A percentile compares a stretch with the other conserved stretches of the same genome.
phyloP scores from a whole-genome alignment of 2,888 invertebrate genomes.

The Stenchaetothrips biformis region DNA sequence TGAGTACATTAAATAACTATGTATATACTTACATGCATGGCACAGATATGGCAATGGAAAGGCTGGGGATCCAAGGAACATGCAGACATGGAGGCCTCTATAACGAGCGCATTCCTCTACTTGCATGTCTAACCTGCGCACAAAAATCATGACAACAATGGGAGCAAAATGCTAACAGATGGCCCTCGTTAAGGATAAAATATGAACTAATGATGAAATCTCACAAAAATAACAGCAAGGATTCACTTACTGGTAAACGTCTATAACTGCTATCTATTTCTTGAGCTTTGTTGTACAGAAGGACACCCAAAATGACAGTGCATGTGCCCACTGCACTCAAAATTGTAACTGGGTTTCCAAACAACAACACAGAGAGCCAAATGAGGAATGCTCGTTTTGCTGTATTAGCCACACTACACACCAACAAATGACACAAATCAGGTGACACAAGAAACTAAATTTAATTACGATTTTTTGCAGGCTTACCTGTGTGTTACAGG shows the following conservation, averaged over 20 bases:
- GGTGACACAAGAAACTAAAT: background rate
- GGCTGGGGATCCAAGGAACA: background rate
- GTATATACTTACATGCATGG: background rate
- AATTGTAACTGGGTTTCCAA: slow-evolving; percentile 68
- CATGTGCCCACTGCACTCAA: slow-evolving; percentile 67
- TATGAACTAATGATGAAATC: background rate
- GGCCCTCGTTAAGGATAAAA: background rate
- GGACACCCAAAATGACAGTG: slow-evolving; percentile 65
- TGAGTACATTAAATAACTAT: no score
- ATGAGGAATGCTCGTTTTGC: slow-evolving; percentile 72
- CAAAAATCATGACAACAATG: background rate
- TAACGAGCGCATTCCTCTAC: background rate
- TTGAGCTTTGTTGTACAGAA: slow-evolving; percentile 68
- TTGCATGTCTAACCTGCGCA: background rate
- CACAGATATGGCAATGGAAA: background rate
- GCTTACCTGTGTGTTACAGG: slow-evolving; percentile 70
- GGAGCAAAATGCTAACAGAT: no score
- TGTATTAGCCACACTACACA: slow-evolving; percentile 68
- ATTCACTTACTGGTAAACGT: background rate
- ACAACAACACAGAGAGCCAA: slow-evolving; percentile 68
- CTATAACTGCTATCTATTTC: slow-evolving; percentile 48
- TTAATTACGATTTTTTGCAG: slow-evolving; percentile 25
- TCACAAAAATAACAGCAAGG: background rate
- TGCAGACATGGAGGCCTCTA: background rate
- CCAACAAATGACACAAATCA: slow-evolving; percentile 30